phyloP scores from a whole-genome alignment of 2,113 vertebrate genomes.

The Propithecus coquereli region DNA sequence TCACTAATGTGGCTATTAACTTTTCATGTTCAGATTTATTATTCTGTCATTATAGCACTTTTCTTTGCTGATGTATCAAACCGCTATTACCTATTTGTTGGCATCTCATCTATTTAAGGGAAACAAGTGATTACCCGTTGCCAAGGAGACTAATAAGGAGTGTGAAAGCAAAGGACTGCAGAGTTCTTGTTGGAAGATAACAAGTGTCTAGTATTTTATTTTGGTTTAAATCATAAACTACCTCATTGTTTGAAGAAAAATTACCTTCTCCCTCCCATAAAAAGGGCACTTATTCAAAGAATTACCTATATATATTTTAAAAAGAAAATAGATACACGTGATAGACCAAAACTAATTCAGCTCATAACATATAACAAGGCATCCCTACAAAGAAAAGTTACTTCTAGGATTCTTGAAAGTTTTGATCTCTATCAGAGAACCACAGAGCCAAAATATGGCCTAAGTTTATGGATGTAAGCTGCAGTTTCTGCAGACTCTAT shows the following conservation, averaged over 20 bases:
- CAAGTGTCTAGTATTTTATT: slow-evolving; percentile 70
- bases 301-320: background rate
- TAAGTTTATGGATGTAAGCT: background rate
- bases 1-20: slow-evolving; percentile 80
- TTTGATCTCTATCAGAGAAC: background rate
- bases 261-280: slow-evolving; percentile 44
- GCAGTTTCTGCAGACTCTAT: background rate
- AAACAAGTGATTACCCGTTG: slow-evolving; percentile 82
- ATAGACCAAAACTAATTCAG: background rate
- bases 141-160: slow-evolving; percentile 82
- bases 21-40: slow-evolving; percentile 82
- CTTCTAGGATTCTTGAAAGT: background rate
- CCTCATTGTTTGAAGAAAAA: slow-evolving; percentile 57
- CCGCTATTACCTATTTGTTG: slow-evolving; percentile 80
- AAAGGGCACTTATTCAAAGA: slow-evolving; percentile 51
- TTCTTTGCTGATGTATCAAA: slow-evolving; percentile 78
- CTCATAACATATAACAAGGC: background rate
- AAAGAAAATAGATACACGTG: background rate
- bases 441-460: background rate
- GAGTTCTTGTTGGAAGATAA: slow-evolving; percentile 72
- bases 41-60: slow-evolving; percentile 78
- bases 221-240: slow-evolving; percentile 76
- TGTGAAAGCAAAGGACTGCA: slow-evolving; percentile 70
- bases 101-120: slow-evolving; percentile 82
- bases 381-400: background rate